Evolutionary conservation across 1,140 invertebrate species (phyloP).

Genomic region (Macrosteles quadrilineatus): DNA sequence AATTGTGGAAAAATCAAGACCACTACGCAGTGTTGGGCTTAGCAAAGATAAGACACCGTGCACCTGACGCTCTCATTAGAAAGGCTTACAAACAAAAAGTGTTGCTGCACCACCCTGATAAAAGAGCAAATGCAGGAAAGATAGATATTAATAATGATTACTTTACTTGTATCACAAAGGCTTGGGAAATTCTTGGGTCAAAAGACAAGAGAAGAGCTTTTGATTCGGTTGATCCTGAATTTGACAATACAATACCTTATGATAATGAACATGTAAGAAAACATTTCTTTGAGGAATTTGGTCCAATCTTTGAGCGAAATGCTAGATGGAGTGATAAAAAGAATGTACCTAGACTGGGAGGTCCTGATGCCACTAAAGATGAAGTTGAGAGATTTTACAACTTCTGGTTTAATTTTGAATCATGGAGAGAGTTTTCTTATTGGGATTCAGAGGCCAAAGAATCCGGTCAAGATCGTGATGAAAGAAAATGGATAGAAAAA

Average conservation of each 20-base stretch:
- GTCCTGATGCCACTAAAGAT: slow-evolving; percentile 65
- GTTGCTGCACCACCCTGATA: slow-evolving; percentile 96
- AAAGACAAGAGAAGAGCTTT: slow-evolving; percentile 81
- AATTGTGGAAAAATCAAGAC: slow-evolving; percentile 95
- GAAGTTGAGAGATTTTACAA: slow-evolving; percentile 85
- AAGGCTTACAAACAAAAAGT: slow-evolving; percentile 85
- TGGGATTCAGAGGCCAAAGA: slow-evolving; percentile 98
- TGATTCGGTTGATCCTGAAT: slow-evolving; percentile 94
- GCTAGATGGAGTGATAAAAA: slow-evolving; percentile 88
- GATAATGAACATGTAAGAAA: slow-evolving; percentile 70
- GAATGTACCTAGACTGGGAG: slow-evolving; percentile 84
- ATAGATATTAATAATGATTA: slow-evolving; percentile 89
- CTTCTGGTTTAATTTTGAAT: slow-evolving; percentile 98
- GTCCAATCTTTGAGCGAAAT: slow-evolving; percentile 82
- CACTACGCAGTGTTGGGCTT: slow-evolving; percentile 94
- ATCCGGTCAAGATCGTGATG: slow-evolving; percentile 93
- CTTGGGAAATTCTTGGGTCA: slow-evolving; percentile 88
- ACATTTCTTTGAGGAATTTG: slow-evolving; percentile 67
- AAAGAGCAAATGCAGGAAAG: slow-evolving; percentile 83
- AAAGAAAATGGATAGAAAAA: slow-evolving; percentile 96
- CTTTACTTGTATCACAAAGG: slow-evolving; percentile 99
- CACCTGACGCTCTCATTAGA: slow-evolving; percentile 90
- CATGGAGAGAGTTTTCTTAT: slow-evolving; percentile 99
- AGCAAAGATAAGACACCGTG: slow-evolving; percentile 73
- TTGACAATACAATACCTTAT: slow-evolving; percentile 86